Percentiles rank a stretch among this genome's conserved stretches.
phyloP scores from a whole-genome alignment of 2,797 vertebrate species.

The Cirrhinus molitorella region DNA sequence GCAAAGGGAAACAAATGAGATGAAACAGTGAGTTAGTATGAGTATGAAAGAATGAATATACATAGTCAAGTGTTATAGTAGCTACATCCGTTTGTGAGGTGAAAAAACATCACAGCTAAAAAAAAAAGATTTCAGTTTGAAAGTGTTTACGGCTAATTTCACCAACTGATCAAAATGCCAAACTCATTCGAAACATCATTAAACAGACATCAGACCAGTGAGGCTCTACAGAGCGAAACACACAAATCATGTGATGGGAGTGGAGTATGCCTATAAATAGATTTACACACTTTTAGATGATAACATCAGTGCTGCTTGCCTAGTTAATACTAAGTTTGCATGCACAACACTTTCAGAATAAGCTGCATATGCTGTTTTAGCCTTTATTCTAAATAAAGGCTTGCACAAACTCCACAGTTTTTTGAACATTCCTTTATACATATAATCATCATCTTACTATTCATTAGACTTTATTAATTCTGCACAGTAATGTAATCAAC shows the following conservation, averaged over 20 bases:
- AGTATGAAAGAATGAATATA: not conserved
- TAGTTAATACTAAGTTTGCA: no score
- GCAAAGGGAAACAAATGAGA: conserved; percentile 2
- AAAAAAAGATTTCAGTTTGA: not conserved
- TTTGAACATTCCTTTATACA: not conserved
- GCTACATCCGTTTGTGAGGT: not conserved
- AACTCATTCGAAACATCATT: conserved; percentile 22
- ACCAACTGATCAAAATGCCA: not conserved
- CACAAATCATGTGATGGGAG: not conserved
- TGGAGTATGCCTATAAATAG: not conserved
- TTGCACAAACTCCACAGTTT: not conserved
- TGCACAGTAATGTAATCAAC: not conserved
- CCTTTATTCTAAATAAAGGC: not conserved
- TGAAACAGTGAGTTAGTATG: not conserved
- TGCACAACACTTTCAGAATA: not conserved
- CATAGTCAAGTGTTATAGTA: not conserved
- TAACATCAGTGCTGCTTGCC: not conserved
- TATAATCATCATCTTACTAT: not conserved
- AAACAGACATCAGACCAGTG: not conserved
- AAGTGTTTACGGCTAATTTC: conserved; percentile 1
- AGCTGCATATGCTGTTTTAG: not conserved
- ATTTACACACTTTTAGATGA: not conserved
- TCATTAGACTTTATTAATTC: not conserved
- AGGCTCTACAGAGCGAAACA: not conserved
- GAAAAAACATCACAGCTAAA: not conserved